A percentile compares a stretch with the other conserved stretches of the same genome.
These are phyloP conservation scores for Phenganax marumi DNA, from an alignment of 92 coral and sea anemone species.

Conservation along the genomic window DNA sequence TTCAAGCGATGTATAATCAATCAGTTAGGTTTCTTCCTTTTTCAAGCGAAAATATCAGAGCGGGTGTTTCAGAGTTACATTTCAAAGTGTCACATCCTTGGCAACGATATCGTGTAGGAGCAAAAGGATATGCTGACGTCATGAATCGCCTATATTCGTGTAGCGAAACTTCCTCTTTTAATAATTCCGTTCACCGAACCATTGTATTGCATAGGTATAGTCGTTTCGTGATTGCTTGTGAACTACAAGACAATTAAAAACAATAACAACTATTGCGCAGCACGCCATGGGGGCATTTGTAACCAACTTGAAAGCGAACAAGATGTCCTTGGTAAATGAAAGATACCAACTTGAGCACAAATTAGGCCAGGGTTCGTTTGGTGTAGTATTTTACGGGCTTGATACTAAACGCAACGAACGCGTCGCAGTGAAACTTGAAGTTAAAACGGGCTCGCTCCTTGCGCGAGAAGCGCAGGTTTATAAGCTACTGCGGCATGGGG, in stretches of 20 bases:
- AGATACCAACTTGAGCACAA: conserved; percentile 54
- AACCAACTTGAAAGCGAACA: conserved; percentile 28
- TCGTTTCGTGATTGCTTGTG: conserved; percentile 7
- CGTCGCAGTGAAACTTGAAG: conserved; percentile 69
- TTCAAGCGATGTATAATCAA: too few species aligned
- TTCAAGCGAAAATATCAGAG: too few species aligned
- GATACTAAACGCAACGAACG: conserved; percentile 57
- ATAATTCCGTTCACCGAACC: neutral
- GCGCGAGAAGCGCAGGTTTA: conserved; percentile 70
- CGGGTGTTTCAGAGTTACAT: neutral
- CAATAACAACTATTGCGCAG: neutral
- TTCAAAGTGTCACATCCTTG: conserved; percentile 10
- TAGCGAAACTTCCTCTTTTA: conserved; percentile 7
- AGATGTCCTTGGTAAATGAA: conserved; percentile 51
- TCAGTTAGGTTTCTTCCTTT: too few species aligned
- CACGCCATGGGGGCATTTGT: conserved; percentile 32
- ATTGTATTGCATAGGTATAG: neutral
- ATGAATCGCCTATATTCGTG: neutral
- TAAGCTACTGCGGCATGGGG: conserved; percentile 48
- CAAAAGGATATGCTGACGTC: neutral
- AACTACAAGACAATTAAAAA: neutral
- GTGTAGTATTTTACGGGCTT: conserved; percentile 59
- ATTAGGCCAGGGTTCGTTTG: conserved; percentile 75
- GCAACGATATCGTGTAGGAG: conserved; percentile 14
- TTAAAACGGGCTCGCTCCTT: conserved; percentile 46